These are phyloP conservation scores for Leptopilina myrica DNA, from an alignment of 2,888 invertebrate species.

Conservation along the genomic window DNA sequence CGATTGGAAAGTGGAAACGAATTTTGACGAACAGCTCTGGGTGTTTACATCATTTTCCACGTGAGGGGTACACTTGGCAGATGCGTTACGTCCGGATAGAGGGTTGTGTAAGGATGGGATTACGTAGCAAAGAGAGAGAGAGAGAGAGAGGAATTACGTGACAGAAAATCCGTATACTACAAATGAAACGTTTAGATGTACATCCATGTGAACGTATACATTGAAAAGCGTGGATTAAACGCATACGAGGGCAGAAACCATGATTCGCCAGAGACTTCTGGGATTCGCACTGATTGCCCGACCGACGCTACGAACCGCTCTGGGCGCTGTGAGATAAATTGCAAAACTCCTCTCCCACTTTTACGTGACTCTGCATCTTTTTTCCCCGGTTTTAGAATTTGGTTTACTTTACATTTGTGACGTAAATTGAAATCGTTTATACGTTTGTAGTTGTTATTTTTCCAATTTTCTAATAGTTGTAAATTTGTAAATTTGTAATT, in stretches of 20 bases:
- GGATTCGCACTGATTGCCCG: constrained; percentile 56
- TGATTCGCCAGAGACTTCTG: constrained; percentile 56
- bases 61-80: constrained; percentile 4
- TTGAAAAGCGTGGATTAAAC: constrained; percentile 54
- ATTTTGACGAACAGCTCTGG: background rate
- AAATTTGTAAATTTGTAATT: too few species aligned
- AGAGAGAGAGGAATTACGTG: constrained; percentile 40
- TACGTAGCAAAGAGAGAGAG: constrained; percentile 32
- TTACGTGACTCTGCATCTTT: constrained; percentile 13
- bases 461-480: too few species aligned
- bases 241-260: constrained; percentile 54
- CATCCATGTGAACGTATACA: background rate
- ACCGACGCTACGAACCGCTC: constrained; percentile 52
- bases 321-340: constrained; percentile 48
- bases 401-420: background rate
- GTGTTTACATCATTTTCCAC: constrained; percentile 20
- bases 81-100: constrained; percentile 35
- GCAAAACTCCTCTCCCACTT: constrained; percentile 48
- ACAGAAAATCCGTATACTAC: constrained; percentile 32
- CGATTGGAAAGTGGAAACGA: background rate
- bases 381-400: constrained; percentile 2
- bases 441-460: too few species aligned
- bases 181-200: constrained; percentile 27
- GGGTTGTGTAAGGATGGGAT: constrained; percentile 2
- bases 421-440: background rate